A percentile compares a stretch with the other conserved stretches of the same genome.
Conservation (phyloP, 2,797 vertebrate genomes). For the Lophotriccus pileatus region DNA sequence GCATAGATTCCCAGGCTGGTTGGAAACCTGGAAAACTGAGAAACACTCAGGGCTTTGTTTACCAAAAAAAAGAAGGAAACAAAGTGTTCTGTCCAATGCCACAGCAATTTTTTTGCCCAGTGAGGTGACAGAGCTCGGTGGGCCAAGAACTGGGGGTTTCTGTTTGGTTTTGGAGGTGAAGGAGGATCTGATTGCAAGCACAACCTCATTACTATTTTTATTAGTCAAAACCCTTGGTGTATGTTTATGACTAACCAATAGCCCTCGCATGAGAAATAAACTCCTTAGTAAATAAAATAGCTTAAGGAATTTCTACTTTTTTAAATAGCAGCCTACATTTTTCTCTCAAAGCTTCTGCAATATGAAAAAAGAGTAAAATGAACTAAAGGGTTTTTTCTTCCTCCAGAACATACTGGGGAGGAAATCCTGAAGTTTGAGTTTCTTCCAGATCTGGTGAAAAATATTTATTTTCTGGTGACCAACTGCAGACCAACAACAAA, state of each 20-base stretch:
- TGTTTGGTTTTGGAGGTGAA: neutral
- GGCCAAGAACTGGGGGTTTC: neutral
- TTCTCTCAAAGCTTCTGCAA: neutral
- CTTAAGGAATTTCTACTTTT: neutral
- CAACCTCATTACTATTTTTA: neutral
- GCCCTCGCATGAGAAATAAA: neutral
- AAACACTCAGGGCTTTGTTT: neutral
- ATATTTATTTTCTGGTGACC: neutral
- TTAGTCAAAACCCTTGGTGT: neutral
- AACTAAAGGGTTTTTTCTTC: neutral
- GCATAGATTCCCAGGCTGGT: accelerated
- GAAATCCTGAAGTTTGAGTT: neutral
- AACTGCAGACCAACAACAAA: neutral
- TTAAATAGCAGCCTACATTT: neutral
- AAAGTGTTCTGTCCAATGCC: neutral
- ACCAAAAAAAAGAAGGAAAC: neutral
- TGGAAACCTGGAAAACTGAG: neutral
- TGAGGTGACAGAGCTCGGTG: neutral
- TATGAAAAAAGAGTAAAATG: neutral
- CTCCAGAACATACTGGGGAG: neutral
- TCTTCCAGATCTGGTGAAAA: neutral
- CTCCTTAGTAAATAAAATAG: neutral
- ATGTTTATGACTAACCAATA: neutral
- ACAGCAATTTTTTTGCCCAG: neutral
- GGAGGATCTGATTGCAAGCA: neutral